Conservation (phyloP, 2,888 invertebrate species). For the Drosophila borborema region DNA sequence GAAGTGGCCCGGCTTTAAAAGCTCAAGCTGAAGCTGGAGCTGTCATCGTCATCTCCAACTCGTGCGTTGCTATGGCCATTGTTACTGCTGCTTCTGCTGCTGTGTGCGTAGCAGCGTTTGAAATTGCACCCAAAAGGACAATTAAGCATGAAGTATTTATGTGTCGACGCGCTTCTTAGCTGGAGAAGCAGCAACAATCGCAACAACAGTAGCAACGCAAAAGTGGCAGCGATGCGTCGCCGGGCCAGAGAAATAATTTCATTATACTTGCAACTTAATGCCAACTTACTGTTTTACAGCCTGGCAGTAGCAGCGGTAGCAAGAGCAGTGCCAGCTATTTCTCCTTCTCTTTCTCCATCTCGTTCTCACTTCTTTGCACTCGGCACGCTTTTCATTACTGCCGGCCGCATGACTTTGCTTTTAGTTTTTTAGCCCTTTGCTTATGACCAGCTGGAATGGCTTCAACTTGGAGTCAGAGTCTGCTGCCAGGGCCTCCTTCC, state of each 20-base stretch:
- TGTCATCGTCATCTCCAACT: constrained; percentile 54
- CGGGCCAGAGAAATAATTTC: constrained; percentile 77
- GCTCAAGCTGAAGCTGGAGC: constrained; percentile 48
- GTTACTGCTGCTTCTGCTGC: constrained; percentile 47
- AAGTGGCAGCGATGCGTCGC: constrained; percentile 71
- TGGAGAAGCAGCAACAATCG: constrained; percentile 33
- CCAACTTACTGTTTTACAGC: constrained; percentile 82
- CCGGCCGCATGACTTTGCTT: constrained; percentile 76
- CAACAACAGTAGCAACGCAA: constrained; percentile 37
- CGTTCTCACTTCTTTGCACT: constrained; percentile 25
- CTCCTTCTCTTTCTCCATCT: background rate
- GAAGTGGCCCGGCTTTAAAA: constrained; percentile 58
- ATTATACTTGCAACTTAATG: constrained; percentile 82
- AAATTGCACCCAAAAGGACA: constrained; percentile 84
- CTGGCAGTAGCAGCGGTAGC: constrained; percentile 55
- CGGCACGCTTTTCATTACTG: constrained; percentile 77
- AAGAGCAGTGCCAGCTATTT: constrained; percentile 16
- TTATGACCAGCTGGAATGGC: constrained; percentile 64
- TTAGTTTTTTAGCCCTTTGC: constrained; percentile 78
- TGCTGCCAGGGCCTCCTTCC: constrained; percentile 42
- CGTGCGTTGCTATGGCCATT: constrained; percentile 54
- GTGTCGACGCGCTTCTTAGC: constrained; percentile 66
- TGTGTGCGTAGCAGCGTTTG: constrained; percentile 76
- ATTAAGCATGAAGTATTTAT: constrained; percentile 83
- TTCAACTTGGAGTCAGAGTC: constrained; percentile 42